Evolutionary conservation across 2,797 vertebrate genomes (phyloP).

Genomic region (Diplodus puntazzo): DNA sequence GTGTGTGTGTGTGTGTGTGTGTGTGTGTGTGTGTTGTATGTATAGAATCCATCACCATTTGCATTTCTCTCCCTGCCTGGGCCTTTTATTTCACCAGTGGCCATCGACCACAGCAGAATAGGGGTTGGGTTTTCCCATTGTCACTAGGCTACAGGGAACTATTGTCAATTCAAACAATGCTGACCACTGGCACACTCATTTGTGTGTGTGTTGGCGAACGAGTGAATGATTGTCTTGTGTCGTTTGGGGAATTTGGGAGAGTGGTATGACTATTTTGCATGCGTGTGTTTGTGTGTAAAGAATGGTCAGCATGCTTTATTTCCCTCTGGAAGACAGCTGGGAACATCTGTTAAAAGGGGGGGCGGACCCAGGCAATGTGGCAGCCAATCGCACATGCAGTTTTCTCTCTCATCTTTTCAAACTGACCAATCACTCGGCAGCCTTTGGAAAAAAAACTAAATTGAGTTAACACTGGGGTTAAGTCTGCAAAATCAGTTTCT

Average conservation of each 20-base stretch:
- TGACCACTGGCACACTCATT: slow-evolving; percentile 79
- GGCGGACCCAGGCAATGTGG: background rate
- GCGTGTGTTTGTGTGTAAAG: slow-evolving; percentile 20
- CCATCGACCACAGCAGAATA: slow-evolving; percentile 69
- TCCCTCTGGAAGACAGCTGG: slow-evolving; percentile 76
- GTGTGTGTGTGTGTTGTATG: slow-evolving; percentile 54
- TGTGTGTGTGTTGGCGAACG: slow-evolving; percentile 35
- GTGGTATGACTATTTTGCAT: slow-evolving; percentile 44
- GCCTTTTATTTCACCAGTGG: slow-evolving; percentile 46
- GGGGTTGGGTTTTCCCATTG: slow-evolving; percentile 77
- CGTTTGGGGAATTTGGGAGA: slow-evolving; percentile 68
- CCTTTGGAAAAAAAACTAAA: background rate
- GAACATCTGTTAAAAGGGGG: slow-evolving; percentile 79
- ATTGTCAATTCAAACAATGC: slow-evolving; percentile 83
- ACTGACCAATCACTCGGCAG: slow-evolving; percentile 49
- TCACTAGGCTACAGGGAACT: slow-evolving; percentile 79
- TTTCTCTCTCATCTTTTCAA: slow-evolving; percentile 38
- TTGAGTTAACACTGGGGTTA: slow-evolving; percentile 21
- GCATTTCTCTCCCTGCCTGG: slow-evolving; percentile 72
- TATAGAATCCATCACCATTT: slow-evolving; percentile 78
- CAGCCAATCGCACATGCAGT: slow-evolving; percentile 52
- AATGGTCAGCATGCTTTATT: slow-evolving; percentile 61
- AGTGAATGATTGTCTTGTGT: slow-evolving; percentile 59
- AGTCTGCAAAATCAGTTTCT: slow-evolving; percentile 48
- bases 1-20: slow-evolving; percentile 51